Evolutionary conservation across 2,113 vertebrate species (phyloP).

Genomic region (Emydocephalus ijimae): DNA sequence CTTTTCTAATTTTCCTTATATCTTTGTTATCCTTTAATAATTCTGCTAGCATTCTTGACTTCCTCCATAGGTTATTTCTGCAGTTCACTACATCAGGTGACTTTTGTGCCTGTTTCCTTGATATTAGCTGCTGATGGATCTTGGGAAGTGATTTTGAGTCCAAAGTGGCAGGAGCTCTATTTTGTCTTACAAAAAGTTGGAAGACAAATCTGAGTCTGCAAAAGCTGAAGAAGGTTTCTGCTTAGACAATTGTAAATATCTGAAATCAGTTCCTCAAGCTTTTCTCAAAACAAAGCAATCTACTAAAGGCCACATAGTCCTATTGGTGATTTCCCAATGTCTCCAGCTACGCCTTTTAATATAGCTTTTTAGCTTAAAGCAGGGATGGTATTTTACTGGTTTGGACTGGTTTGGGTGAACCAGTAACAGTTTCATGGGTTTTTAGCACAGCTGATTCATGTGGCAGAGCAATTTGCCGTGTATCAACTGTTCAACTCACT

Average conservation of each 20-base stretch:
- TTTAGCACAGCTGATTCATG: too few relatives aligned
- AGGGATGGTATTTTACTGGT: too few relatives aligned
- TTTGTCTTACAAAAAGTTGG: neutral
- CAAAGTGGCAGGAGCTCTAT: neutral
- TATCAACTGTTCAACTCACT: too few relatives aligned
- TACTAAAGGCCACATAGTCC: neutral
- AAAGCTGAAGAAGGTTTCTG: neutral
- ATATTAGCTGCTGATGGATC: neutral
- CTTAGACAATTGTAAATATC: neutral
- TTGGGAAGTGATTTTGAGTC: neutral
- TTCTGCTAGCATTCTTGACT: neutral
- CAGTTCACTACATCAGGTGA: neutral
- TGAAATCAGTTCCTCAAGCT: neutral
- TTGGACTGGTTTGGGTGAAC: too few relatives aligned
- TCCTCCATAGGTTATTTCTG: neutral
- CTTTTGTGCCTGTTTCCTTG: neutral
- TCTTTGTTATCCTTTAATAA: neutral
- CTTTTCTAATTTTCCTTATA: neutral
- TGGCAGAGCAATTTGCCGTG: too few relatives aligned
- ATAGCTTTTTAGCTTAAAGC: neutral
- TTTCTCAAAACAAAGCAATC: neutral
- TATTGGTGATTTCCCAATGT: neutral
- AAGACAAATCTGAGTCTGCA: neutral
- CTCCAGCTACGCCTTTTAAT: neutral
- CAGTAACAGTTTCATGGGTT: too few relatives aligned